Percentiles rank a stretch among this genome's conserved stretches.
phyloP scores from a whole-genome alignment of 2,797 vertebrate genomes.

The Sebastes diaconus region DNA sequence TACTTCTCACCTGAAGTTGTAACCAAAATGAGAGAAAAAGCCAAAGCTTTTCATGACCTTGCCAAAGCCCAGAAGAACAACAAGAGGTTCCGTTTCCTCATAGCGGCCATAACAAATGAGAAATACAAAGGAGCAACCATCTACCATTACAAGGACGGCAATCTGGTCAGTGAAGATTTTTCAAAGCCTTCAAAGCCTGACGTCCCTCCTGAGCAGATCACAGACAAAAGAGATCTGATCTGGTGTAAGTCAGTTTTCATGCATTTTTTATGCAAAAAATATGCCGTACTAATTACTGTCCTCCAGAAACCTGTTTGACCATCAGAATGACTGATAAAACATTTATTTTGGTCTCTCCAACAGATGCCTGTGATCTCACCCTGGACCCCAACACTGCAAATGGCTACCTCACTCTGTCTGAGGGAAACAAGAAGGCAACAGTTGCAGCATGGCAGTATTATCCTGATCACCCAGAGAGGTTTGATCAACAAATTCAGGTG shows the following conservation, averaged over 20 bases:
- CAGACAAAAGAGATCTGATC: not conserved
- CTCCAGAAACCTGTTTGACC: not conserved
- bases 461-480: slow-evolving; percentile 2
- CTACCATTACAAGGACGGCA: not conserved
- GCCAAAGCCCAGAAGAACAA: not conserved
- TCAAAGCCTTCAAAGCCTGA: not conserved
- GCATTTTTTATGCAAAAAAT: not conserved
- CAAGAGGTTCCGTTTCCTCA: not conserved
- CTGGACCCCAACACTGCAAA: slow-evolving; percentile 13
- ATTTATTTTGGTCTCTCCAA: not conserved
- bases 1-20: not conserved
- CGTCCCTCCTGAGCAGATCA: not conserved
- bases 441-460: accelerated
- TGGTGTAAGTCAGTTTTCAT: slow-evolving; percentile 11
- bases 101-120: not conserved
- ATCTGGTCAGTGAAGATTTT: slow-evolving; percentile 3
- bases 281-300: not conserved
- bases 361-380: slow-evolving; percentile 30
- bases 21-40: slow-evolving; percentile 11
- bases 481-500: accelerated
- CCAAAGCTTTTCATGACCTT: not conserved
- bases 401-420: accelerated
- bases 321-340: not conserved
- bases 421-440: not conserved
- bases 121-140: slow-evolving; percentile 41